A percentile compares a stretch with the other conserved stretches of the same genome.
phyloP scores from a whole-genome alignment of 1,140 invertebrate species.

The Druon quercuslanigerum region DNA sequence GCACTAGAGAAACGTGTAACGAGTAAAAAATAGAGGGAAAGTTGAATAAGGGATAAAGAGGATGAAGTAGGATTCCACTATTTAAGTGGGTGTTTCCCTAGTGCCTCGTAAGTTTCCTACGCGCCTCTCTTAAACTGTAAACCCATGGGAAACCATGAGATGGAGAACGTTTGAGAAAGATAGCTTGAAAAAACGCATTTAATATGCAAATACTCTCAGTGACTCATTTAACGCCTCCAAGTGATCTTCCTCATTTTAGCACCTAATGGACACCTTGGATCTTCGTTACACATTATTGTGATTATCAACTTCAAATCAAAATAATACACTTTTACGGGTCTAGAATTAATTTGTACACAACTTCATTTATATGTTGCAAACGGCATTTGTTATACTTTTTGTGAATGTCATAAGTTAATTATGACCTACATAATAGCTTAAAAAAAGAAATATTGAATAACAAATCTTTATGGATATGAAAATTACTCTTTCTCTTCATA shows the following conservation, averaged over 20 bases:
- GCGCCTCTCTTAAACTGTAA: conserved; percentile 41
- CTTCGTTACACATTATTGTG: no score
- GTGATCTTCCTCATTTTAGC: conserved; percentile 2
- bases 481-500: no score
- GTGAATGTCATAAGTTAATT: no score
- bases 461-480: no score
- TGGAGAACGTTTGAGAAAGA: conserved; percentile 14
- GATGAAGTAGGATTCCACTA: conserved; percentile 54
- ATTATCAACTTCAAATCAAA: no score
- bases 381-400: no score
- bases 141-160: conserved; percentile 37
- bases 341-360: no score
- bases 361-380: no score
- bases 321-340: no score
- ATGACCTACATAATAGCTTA: no score
- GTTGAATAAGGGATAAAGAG: conserved; percentile 23
- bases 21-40: background rate
- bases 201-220: background rate
- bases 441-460: no score
- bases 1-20: background rate
- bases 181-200: conserved; percentile 11
- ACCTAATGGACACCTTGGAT: background rate
- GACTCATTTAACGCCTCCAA: conserved; percentile 12
- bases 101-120: conserved; percentile 60
- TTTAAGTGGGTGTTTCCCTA: conserved; percentile 58